A percentile compares a stretch with the other conserved stretches of the same genome.
Conservation (phyloP, 2,888 invertebrate species). For the Drosophila nigritarsus region DNA sequence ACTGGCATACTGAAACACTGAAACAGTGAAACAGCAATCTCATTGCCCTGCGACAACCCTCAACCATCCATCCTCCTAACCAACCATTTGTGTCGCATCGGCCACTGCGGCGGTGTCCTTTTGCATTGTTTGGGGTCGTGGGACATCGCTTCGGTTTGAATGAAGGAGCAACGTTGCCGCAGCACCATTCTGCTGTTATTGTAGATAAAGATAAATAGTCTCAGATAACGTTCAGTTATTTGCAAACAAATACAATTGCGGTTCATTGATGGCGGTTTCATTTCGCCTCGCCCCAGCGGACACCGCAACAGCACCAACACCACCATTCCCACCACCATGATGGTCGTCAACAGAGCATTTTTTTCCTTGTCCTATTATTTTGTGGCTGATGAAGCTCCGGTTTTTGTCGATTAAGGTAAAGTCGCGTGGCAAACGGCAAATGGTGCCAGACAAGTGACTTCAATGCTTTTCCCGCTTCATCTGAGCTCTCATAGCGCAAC, state of each 20-base stretch:
- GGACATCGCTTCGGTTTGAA: constrained; percentile 22
- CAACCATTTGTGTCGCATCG: constrained; percentile 32
- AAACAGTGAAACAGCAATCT: constrained; percentile 5
- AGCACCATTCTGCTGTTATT: constrained; percentile 53
- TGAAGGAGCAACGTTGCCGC: constrained; percentile 24
- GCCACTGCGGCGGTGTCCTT: constrained; percentile 55
- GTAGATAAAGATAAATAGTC: constrained; percentile 80
- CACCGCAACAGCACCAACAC: constrained; percentile 13
- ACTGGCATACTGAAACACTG: constrained; percentile 22
- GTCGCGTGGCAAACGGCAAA: constrained; percentile 20
- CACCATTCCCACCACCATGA: background rate
- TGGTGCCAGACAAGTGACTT: constrained; percentile 9
- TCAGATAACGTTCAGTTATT: constrained; percentile 79
- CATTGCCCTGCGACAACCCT: background rate
- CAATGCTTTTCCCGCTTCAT: constrained; percentile 15
- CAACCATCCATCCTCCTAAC: background rate
- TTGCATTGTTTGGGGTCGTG: constrained; percentile 61
- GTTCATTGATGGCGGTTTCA: constrained; percentile 78
- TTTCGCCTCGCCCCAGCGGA: constrained; percentile 45
- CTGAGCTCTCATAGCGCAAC: background rate
- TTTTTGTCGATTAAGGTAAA: constrained; percentile 16
- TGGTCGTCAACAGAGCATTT: constrained; percentile 4
- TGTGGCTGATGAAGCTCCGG: constrained; percentile 44
- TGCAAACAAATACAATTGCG: constrained; percentile 81
- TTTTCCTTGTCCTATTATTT: constrained; percentile 52